Percentiles rank a stretch among this genome's conserved stretches.
These are phyloP conservation scores for Nephrotoma guestfalica DNA, from an alignment of 2,888 invertebrate genomes.

Conservation along the genomic window DNA sequence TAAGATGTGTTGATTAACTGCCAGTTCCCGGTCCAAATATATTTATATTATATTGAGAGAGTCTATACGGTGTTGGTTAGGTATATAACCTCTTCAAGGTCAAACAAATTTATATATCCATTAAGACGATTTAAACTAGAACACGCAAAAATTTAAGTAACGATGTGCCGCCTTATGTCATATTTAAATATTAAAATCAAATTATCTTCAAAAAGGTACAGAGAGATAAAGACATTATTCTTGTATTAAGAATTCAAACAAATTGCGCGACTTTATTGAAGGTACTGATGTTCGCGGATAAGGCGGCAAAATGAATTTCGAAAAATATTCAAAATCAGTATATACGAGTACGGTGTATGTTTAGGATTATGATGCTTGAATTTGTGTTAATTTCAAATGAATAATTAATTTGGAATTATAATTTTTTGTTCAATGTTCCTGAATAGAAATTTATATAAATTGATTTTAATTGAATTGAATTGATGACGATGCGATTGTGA, in stretches of 20 bases:
- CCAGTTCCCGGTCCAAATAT: neutral
- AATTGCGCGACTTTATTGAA: neutral
- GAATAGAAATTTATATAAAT: neutral
- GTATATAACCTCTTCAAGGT: neutral
- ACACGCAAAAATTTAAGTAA: neutral
- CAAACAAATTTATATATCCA: neutral
- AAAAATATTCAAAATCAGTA: neutral
- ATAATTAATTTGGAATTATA: neutral
- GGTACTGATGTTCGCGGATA: neutral
- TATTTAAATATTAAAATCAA: neutral
- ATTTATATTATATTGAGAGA: neutral
- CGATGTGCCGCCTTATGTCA: neutral
- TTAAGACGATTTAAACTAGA: neutral
- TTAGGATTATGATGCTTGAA: neutral
- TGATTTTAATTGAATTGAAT: neutral
- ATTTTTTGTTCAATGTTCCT: neutral
- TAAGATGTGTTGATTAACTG: neutral
- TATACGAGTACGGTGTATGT: neutral
- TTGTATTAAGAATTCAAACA: neutral
- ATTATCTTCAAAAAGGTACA: neutral
- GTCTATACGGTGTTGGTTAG: too few relatives aligned
- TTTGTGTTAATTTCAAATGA: neutral
- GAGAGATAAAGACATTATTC: neutral
- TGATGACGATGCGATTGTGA: neutral
- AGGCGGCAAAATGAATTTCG: neutral